These are phyloP conservation scores for Adoxophyes honmai DNA, from an alignment of 1,140 invertebrate species.

Conservation along the genomic window DNA sequence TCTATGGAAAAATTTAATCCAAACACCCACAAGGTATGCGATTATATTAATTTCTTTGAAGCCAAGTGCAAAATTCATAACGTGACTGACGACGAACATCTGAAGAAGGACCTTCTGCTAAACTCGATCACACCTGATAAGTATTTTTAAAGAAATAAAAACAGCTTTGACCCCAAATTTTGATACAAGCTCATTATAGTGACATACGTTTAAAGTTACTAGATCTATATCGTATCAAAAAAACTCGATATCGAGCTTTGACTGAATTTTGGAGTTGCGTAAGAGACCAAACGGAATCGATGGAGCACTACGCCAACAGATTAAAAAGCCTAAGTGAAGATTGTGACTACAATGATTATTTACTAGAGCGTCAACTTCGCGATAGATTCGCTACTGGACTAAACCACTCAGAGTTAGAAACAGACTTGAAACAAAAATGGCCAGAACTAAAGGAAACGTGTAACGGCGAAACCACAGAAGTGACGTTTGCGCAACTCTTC, in stretches of 20 bases:
- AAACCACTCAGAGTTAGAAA: background rate
- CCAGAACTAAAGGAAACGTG: too few species aligned
- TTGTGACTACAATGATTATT: background rate
- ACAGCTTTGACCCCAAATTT: background rate
- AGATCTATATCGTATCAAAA: background rate
- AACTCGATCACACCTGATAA: background rate
- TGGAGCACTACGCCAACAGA: background rate
- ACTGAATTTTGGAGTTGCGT: background rate
- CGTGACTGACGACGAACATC: background rate
- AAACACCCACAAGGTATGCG: too few species aligned
- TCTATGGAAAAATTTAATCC: too few species aligned
- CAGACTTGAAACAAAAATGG: background rate
- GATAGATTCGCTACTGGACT: background rate
- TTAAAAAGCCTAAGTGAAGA: background rate
- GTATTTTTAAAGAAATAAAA: background rate
- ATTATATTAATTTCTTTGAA: background rate
- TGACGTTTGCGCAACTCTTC: too few species aligned
- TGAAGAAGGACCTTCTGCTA: background rate
- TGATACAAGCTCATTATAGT: background rate
- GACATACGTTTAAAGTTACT: background rate
- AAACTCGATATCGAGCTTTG: too few species aligned
- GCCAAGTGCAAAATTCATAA: background rate
- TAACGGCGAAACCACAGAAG: too few species aligned
- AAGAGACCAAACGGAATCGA: background rate
- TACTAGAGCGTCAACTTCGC: background rate